A percentile compares a stretch with the other conserved stretches of the same genome.
Conservation (phyloP, 2,797 vertebrate genomes). For the Crypturellus tataupa region DNA sequence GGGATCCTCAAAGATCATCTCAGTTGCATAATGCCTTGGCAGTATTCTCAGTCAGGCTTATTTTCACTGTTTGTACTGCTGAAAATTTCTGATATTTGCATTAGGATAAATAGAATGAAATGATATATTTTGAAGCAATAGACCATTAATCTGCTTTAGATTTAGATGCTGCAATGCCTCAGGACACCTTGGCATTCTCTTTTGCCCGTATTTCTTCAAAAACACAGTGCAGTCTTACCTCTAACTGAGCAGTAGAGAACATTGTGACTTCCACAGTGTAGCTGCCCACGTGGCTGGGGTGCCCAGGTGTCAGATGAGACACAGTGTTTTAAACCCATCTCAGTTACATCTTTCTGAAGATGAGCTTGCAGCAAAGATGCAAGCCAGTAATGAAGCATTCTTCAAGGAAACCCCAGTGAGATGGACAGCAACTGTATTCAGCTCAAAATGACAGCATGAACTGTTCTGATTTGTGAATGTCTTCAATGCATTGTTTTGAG, state of each 20-base stretch:
- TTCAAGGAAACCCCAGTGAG: neutral
- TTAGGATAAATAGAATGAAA: neutral
- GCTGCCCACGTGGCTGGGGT: neutral
- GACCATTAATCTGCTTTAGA: neutral
- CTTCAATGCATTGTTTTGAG: neutral
- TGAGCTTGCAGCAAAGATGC: neutral
- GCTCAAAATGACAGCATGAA: neutral
- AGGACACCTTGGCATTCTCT: neutral
- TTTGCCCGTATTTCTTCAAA: neutral
- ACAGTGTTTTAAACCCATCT: neutral
- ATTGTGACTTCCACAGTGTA: rapidly evolving
- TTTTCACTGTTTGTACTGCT: neutral
- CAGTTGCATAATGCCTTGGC: neutral
- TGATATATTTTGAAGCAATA: neutral
- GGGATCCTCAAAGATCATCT: neutral
- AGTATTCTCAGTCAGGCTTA: neutral
- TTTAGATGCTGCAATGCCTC: neutral
- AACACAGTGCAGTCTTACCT: neutral
- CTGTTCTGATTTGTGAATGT: neutral
- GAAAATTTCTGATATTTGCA: neutral
- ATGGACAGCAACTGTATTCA: neutral
- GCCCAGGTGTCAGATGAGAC: neutral
- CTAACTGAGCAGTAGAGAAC: neutral
- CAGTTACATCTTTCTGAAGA: neutral
- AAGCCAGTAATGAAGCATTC: neutral